Evolutionary conservation across 2,113 vertebrate genomes (phyloP), one percentile per base, ranked within the genome.

Genomic region (Megaptera novaeangliae): DNA sequence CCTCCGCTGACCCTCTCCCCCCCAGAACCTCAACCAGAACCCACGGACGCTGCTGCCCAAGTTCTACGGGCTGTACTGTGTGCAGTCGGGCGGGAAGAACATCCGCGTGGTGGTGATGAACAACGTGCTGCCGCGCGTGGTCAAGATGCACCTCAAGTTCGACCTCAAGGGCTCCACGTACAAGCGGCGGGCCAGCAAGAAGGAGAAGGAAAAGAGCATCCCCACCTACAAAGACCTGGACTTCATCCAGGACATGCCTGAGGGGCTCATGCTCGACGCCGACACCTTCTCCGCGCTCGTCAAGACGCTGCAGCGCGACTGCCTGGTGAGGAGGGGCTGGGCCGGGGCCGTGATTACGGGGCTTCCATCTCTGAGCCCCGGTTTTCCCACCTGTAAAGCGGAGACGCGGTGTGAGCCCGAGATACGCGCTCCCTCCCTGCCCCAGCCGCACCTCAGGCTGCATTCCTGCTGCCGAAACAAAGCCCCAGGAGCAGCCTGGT

Each of bases 41-140:
- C 99, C 99, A 0, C 99, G 99, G 96, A 99, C 99, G 0, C 98
- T 99, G 98, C 99, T 99, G 98, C 99, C 99, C 88, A 99, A 99
- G 98, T 99, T 99, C 84, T 99, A 99, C 0, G 99, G 99, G 96
- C 99, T 99, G 71, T 99, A 99, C 98, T 99, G 99, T 0, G 99
- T 99, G 97, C 99, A 99, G 90, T 99, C 99, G 0, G 99, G 99
- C 0, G 99, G 99, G 80, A 99, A 99, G 98, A 99, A 99, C 98
- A 99, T 99, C 98, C 99, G 99, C 0, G 99, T 99, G 97, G 99
- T 99, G 4, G 99, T 99, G 77, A 99, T 99, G 99, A 99, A 99
- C 99, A 99, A 99, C 44, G 99, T 99, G 72, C 98, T 99, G 94
- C 99, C 99, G 0, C 99, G 99, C 0, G 99, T 99, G 4, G 99